phyloP scores from a whole-genome alignment of 2,113 vertebrate genomes.

The Amphiprion ocellaris region DNA sequence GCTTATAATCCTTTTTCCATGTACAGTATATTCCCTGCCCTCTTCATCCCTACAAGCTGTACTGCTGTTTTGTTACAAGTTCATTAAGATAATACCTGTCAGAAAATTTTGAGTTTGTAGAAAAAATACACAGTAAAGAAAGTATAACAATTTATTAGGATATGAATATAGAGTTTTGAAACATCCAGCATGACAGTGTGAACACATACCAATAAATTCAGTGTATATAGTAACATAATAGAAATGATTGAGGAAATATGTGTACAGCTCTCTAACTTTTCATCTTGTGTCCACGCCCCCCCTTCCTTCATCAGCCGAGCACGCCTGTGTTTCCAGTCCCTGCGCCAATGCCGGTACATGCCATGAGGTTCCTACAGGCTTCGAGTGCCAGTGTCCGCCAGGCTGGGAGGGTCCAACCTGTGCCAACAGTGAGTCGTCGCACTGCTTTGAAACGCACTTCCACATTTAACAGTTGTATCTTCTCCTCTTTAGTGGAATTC shows the following conservation, averaged over 20 bases:
- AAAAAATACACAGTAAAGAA: background rate
- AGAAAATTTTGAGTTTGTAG: background rate
- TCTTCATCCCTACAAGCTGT: background rate
- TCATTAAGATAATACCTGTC: background rate
- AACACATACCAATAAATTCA: too few relatives aligned
- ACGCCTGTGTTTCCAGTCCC: conserved; percentile 93
- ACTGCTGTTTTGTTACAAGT: background rate
- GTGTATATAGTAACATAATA: too few relatives aligned
- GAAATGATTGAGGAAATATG: too few relatives aligned
- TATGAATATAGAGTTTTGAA: too few relatives aligned
- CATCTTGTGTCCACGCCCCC: background rate
- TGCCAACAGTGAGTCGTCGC: conserved; percentile 87
- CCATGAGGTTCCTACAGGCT: conserved; percentile 88
- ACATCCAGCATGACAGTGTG: too few relatives aligned
- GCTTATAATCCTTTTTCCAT: background rate
- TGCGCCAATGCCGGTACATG: conserved; percentile 94
- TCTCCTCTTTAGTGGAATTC: too few relatives aligned
- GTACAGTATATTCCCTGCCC: background rate
- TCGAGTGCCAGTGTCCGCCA: conserved; percentile 91
- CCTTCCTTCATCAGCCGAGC: conserved; percentile 86
- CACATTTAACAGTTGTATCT: too few relatives aligned
- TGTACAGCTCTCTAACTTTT: background rate
- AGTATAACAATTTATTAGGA: too few relatives aligned
- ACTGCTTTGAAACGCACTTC: background rate
- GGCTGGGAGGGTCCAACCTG: conserved; percentile 96